A percentile compares a stretch with the other conserved stretches of the same genome.
Conservation (phyloP, 2,797 vertebrate species). For the Chaenodraco wilsoni region DNA sequence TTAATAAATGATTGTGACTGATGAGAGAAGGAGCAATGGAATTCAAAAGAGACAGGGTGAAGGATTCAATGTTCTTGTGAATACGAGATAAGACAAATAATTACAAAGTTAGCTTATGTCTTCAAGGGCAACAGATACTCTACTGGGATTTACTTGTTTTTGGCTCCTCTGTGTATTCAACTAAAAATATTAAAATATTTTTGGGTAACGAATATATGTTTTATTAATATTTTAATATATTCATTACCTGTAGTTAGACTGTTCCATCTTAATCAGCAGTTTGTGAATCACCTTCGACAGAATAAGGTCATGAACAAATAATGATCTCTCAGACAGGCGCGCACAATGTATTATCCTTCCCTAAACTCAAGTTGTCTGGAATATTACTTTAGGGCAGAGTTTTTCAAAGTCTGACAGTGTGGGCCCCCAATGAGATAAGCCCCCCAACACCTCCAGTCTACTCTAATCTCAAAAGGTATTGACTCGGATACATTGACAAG, state of each 20-base stretch:
- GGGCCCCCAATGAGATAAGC: no score
- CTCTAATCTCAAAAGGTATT: neutral
- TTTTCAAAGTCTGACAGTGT: neutral
- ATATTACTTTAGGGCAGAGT: neutral
- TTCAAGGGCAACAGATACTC: constrained; percentile 1
- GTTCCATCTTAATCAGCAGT: neutral
- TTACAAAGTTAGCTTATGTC: neutral
- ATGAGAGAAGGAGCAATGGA: neutral
- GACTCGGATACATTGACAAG: neutral
- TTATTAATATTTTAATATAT: neutral
- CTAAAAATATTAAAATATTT: neutral
- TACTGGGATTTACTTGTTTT: constrained; percentile 1
- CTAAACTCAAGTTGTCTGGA: neutral
- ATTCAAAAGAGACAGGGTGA: neutral
- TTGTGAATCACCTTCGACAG: neutral
- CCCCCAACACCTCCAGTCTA: neutral
- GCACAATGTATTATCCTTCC: neutral
- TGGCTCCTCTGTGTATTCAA: neutral
- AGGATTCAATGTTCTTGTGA: constrained; percentile 6
- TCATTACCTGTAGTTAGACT: neutral
- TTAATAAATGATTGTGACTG: neutral
- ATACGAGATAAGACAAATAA: constrained; percentile 1
- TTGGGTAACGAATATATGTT: neutral
- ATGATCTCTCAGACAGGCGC: constrained; percentile 6
- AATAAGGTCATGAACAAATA: constrained; percentile 16